Percentiles rank a stretch among this genome's conserved stretches.
These are phyloP conservation scores for Anodontia alba DNA, from an alignment of 2,888 invertebrate genomes.

Conservation along the genomic window DNA sequence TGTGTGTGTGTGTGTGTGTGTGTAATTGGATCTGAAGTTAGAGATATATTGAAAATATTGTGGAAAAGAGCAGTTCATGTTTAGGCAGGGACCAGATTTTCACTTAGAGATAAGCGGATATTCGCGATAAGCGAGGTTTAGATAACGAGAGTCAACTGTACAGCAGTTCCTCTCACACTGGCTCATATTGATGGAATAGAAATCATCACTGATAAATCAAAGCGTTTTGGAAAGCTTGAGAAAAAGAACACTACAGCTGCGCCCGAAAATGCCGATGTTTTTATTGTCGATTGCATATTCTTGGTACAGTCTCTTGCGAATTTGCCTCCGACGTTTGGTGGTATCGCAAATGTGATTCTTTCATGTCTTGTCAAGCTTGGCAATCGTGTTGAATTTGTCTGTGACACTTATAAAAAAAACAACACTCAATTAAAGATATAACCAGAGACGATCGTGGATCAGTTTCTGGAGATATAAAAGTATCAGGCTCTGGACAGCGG, in stretches of 20 bases:
- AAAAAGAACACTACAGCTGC: neutral
- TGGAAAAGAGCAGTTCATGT: no score
- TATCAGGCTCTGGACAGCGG: constrained; percentile 14
- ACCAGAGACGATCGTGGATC: constrained; percentile 1
- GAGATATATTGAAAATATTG: no score
- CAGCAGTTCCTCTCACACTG: no score
- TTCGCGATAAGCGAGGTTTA: no score
- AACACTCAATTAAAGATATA: constrained; percentile 16
- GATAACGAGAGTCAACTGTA: no score
- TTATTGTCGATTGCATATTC: constrained; percentile 36
- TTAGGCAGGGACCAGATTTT: no score
- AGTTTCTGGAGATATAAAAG: neutral
- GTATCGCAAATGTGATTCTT: constrained; percentile 12
- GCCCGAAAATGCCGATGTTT: constrained; percentile 20
- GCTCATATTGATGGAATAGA: constrained; percentile 40
- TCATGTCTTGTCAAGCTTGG: no score
- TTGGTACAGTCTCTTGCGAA: constrained; percentile 17
- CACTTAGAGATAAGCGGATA: no score
- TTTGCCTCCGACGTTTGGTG: constrained; percentile 19
- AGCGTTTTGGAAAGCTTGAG: constrained; percentile 33
- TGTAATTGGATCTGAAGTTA: no score
- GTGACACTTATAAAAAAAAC: constrained; percentile 14
- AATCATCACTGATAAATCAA: constrained; percentile 40
- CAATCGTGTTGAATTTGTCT: constrained; percentile 17
- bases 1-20: no score